Base-by-base conservation (phyloP, 2,113 vertebrate genomes). In the Cinclus cinclus region DNA sequence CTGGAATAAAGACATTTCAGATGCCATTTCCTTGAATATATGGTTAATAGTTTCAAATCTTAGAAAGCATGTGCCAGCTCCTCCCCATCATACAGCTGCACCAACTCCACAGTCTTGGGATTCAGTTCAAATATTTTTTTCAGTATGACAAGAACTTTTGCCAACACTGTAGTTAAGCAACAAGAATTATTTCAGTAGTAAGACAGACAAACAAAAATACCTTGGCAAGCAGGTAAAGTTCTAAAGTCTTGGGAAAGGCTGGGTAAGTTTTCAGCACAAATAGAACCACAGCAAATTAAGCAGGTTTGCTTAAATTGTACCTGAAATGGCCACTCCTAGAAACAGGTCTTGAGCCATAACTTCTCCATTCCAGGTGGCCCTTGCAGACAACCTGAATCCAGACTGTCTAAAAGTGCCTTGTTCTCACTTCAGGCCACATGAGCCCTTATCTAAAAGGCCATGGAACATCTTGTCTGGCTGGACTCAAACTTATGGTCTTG, bases 91-190 rank as follows among this genome's bases (percentile, higher is more conserved):
- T 52, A 67, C 89, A 92, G 80, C 87, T 90, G 73, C 42, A 88
- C 24, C 0, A 0, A 49, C 77, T 92, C 37, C 70, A 53, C 6
- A 52, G 58, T 55, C 77, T 68, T 73, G 91, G 87, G 68, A 90
- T 88, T 83, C 47, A 39, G 60, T 52, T 85, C 92, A 92, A 46
- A 93, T 83, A 77, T 77, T 91, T 47, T 74, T 89, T 83, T 75
- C 46, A 89, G 41, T 46, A 46, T 59, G 70, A 87, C 67, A 89
- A 62, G 71, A 87, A 84, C 63, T 94, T 96, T 55, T 83, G 69
- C 83, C 18, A 3, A 78, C 28, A 14, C 59, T 83, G 77, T 73
- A 83, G 75, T 91, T 73, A 71, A 91, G 55, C 63, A 87, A 73
- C 50, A 74, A 83, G 46, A 83, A 86, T 71, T 42, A 86, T 53